phyloP scores from a whole-genome alignment of 2,113 vertebrate genomes.

The Balaenoptera acutorostrata region DNA sequence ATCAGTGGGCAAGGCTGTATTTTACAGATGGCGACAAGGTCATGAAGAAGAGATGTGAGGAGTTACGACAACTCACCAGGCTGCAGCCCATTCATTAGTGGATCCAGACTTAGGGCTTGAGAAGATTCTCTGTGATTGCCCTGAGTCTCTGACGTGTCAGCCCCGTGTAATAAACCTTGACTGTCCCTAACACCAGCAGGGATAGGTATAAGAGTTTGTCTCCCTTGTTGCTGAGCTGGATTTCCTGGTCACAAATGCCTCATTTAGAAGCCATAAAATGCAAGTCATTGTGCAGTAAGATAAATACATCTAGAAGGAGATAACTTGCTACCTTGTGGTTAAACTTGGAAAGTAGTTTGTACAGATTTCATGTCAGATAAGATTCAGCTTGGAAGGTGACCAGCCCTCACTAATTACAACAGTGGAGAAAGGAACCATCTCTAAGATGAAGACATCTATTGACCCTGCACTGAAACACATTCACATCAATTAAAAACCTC shows the following conservation, averaged over 20 bases:
- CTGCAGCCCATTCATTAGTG: not conserved
- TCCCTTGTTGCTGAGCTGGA: not conserved
- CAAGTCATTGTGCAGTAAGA: not conserved
- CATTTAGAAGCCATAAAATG: slow-evolving; percentile 12
- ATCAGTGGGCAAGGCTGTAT: not conserved
- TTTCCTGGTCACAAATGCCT: not conserved
- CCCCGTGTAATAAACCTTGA: not conserved
- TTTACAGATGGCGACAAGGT: not conserved
- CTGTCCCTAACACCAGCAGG: not conserved
- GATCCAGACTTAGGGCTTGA: not conserved
- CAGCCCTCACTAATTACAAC: not conserved
- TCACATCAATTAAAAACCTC: not conserved
- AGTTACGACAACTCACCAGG: rapidly evolving
- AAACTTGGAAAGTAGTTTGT: not conserved
- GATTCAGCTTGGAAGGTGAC: not conserved
- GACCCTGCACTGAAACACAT: not conserved
- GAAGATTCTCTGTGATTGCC: not conserved
- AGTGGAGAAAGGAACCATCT: not conserved
- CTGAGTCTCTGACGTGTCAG: not conserved
- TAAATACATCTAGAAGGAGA: not conserved
- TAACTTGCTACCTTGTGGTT: not conserved
- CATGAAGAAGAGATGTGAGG: not conserved
- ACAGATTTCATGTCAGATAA: not conserved
- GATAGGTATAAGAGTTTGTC: not conserved
- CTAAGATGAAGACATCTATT: not conserved